Conservation (phyloP, 2,888 invertebrate species). For the Lordiphosa fenestrarum region DNA sequence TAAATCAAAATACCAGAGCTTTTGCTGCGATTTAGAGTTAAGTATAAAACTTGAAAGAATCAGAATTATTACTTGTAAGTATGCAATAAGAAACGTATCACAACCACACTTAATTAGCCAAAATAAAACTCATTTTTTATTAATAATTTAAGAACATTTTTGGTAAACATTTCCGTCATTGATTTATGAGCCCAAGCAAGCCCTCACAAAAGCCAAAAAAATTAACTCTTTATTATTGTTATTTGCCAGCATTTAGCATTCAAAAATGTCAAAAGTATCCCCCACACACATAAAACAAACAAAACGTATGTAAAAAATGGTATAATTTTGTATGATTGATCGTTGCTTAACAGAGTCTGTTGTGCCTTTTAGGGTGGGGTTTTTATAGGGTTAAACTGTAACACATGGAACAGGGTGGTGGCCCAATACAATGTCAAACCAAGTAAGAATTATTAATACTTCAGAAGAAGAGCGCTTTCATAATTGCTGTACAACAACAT, state of each 20-base stretch:
- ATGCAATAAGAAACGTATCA: too few relatives aligned
- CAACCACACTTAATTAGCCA: too few relatives aligned
- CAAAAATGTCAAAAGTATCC: conserved; percentile 43
- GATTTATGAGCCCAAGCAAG: conserved; percentile 33
- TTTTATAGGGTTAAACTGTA: conserved; percentile 52
- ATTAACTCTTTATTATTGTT: conserved; percentile 36
- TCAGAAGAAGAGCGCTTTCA: conserved; percentile 43
- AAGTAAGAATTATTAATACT: conserved; percentile 32
- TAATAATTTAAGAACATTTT: conserved; percentile 37
- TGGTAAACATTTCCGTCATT: conserved; percentile 29
- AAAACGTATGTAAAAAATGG: conserved; percentile 4
- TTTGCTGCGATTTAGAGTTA: too few relatives aligned
- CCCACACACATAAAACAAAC: background rate
- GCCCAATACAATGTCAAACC: conserved; percentile 33
- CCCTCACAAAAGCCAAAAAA: conserved; percentile 23
- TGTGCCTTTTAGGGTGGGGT: conserved; percentile 27
- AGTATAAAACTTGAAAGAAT: too few relatives aligned
- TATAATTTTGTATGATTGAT: conserved; percentile 53
- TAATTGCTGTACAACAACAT: conserved; percentile 43
- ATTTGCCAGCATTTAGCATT: conserved; percentile 27
- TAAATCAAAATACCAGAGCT: too few relatives aligned
- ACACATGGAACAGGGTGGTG: conserved; percentile 40
- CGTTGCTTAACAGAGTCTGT: conserved; percentile 51
- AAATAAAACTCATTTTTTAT: conserved; percentile 26
- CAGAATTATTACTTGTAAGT: too few relatives aligned